Evolutionary conservation across 2,797 vertebrate species (phyloP).

Genomic region (Acropternis orthonyx): DNA sequence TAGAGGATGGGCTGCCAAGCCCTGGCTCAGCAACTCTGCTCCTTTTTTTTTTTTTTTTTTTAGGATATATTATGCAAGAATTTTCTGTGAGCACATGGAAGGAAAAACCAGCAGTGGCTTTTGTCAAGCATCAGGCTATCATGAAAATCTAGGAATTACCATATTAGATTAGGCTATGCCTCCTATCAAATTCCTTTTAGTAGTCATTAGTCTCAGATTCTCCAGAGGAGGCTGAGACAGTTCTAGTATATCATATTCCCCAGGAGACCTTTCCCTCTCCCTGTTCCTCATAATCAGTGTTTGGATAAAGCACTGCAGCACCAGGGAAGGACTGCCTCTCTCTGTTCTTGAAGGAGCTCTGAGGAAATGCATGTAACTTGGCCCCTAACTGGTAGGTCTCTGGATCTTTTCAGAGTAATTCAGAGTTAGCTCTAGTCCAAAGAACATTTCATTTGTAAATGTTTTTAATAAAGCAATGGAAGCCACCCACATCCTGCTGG

Average conservation of each 20-base stretch:
- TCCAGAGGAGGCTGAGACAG: background rate
- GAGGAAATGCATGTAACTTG: background rate
- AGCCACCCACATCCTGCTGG: slow-evolving; percentile 13
- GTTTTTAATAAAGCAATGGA: slow-evolving; percentile 40
- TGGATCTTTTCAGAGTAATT: slow-evolving; percentile 24
- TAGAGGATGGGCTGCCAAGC: background rate
- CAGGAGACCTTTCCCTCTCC: background rate
- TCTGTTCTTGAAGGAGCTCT: background rate
- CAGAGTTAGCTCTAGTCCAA: background rate
- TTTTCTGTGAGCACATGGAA: background rate
- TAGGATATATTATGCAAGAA: background rate
- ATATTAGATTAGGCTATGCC: slow-evolving; percentile 29
- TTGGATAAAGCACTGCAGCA: background rate
- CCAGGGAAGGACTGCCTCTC: background rate
- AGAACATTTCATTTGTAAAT: background rate
- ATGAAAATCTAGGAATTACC: slow-evolving; percentile 26
- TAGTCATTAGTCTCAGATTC: slow-evolving; percentile 33
- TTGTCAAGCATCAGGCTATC: slow-evolving; percentile 26
- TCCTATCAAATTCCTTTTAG: slow-evolving; percentile 12
- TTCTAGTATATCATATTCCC: background rate
- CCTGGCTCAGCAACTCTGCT: background rate
- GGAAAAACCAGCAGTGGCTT: slow-evolving; percentile 11
- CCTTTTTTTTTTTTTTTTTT: background rate
- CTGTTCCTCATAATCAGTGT: background rate
- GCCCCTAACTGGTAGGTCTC: background rate